Percentiles rank a stretch among this genome's conserved stretches.
Evolutionary conservation across 2,113 vertebrate species (phyloP).

Genomic region (Nannospalax galili): DNA sequence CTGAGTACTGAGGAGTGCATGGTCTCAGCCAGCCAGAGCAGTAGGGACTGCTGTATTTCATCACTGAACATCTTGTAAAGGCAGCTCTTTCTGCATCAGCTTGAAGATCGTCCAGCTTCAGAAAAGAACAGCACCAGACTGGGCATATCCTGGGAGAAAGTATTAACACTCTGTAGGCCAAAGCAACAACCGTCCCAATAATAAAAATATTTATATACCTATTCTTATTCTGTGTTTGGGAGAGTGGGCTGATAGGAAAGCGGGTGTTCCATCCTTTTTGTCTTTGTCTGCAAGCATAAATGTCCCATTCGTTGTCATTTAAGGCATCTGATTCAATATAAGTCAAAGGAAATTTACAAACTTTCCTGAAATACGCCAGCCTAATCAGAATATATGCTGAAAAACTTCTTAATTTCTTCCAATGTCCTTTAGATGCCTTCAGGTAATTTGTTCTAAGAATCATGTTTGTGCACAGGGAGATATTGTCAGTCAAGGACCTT

Average conservation of each 20-base stretch:
- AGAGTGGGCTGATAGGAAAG: not conserved
- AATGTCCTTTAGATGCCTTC: not conserved
- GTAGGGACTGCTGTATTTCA: not conserved
- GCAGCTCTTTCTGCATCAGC: not conserved
- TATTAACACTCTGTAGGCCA: not conserved
- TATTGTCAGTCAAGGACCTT: not conserved
- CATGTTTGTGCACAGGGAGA: not conserved
- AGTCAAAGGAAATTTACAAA: not conserved
- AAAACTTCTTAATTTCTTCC: not conserved
- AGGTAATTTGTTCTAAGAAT: not conserved
- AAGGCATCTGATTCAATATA: not conserved
- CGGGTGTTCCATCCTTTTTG: not conserved
- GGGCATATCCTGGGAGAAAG: not conserved
- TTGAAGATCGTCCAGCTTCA: not conserved
- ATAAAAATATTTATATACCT: not conserved
- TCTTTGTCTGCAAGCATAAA: not conserved
- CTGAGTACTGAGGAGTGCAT: too few relatives aligned
- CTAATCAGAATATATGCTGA: not conserved
- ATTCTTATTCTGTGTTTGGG: not conserved
- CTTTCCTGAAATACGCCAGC: not conserved
- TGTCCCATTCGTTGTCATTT: not conserved
- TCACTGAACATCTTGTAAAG: not conserved
- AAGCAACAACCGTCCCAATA: not conserved
- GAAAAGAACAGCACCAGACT: not conserved
- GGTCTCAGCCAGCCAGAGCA: not conserved